Conservation (phyloP, 2,113 vertebrate genomes). For the Gasterosteus nipponicus region DNA sequence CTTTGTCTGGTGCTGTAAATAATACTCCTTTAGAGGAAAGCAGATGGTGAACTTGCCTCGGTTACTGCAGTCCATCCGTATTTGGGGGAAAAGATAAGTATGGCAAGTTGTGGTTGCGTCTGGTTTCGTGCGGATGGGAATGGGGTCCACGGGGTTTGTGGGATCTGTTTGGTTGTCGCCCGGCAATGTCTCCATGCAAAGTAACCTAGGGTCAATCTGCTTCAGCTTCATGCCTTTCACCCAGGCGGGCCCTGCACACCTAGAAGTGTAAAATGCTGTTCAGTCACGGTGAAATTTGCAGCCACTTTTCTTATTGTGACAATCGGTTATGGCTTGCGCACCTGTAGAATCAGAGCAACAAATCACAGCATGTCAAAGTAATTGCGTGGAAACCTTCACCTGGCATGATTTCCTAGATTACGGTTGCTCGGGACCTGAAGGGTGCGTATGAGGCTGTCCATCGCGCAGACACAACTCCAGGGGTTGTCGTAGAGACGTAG, state of each 20-base stretch:
- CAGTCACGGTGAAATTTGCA: neutral
- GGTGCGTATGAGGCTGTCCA: constrained; percentile 90
- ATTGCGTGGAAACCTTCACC: constrained; percentile 51
- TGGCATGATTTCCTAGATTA: constrained; percentile 92
- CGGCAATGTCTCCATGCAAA: constrained; percentile 80
- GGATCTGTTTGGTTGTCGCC: constrained; percentile 25
- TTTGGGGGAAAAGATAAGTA: constrained; percentile 87
- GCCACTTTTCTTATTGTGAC: neutral
- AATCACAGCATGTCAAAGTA: neutral
- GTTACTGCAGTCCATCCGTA: constrained; percentile 89
- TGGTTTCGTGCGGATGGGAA: constrained; percentile 72
- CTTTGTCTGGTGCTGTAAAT: neutral
- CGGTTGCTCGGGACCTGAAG: constrained; percentile 92
- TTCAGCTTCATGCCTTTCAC: constrained; percentile 87
- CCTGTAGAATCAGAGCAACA: neutral
- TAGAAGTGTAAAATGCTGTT: constrained; percentile 23
- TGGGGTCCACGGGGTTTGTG: constrained; percentile 54
- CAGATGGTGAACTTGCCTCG: constrained; percentile 84
- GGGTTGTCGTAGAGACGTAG: constrained; percentile 94
- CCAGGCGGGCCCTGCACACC: constrained; percentile 83
- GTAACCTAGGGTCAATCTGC: constrained; percentile 81
- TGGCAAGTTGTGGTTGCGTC: constrained; percentile 88
- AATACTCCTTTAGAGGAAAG: neutral
- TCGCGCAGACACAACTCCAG: constrained; percentile 89
- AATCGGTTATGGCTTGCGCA: neutral